Conservation (phyloP, 2,113 vertebrate genomes). For the Hucho hucho region DNA sequence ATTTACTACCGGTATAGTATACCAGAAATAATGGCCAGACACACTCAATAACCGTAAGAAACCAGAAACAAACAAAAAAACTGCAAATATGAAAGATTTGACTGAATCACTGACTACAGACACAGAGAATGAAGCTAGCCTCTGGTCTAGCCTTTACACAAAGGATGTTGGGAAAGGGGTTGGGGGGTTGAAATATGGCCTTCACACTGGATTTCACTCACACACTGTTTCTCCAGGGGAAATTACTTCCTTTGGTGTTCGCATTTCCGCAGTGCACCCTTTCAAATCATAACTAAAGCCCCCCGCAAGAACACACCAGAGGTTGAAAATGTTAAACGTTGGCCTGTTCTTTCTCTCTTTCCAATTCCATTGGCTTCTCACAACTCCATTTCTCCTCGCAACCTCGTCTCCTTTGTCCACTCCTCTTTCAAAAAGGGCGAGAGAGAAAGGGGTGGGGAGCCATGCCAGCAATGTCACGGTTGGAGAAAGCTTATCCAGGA, state of each 20-base stretch:
- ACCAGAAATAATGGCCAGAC: too few relatives aligned
- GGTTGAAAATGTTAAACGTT: slow-evolving; percentile 54
- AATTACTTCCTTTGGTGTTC: slow-evolving; percentile 56
- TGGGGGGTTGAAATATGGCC: slow-evolving; percentile 30
- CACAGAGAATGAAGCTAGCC: neutral
- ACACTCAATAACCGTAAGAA: too few relatives aligned
- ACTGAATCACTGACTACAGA: too few relatives aligned
- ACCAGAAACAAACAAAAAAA: too few relatives aligned
- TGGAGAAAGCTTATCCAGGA: slow-evolving; percentile 65
- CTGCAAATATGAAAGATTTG: too few relatives aligned
- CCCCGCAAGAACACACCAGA: slow-evolving; percentile 43
- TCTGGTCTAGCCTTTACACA: slow-evolving; percentile 9
- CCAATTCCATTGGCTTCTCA: slow-evolving; percentile 53
- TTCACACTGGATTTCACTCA: slow-evolving; percentile 44
- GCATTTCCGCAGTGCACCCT: slow-evolving; percentile 19
- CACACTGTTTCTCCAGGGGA: slow-evolving; percentile 23
- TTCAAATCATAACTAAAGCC: slow-evolving; percentile 61
- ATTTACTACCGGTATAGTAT: too few relatives aligned
- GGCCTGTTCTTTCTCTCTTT: slow-evolving; percentile 38
- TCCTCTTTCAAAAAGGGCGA: slow-evolving; percentile 36
- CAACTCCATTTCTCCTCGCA: slow-evolving; percentile 47
- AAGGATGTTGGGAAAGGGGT: slow-evolving; percentile 20
- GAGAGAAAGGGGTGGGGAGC: slow-evolving; percentile 41
- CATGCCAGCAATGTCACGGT: slow-evolving; percentile 65
- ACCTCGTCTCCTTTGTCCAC: slow-evolving; percentile 50